phyloP scores from a whole-genome alignment of 92 coral and sea anemone species.

The Metridium senile region DNA sequence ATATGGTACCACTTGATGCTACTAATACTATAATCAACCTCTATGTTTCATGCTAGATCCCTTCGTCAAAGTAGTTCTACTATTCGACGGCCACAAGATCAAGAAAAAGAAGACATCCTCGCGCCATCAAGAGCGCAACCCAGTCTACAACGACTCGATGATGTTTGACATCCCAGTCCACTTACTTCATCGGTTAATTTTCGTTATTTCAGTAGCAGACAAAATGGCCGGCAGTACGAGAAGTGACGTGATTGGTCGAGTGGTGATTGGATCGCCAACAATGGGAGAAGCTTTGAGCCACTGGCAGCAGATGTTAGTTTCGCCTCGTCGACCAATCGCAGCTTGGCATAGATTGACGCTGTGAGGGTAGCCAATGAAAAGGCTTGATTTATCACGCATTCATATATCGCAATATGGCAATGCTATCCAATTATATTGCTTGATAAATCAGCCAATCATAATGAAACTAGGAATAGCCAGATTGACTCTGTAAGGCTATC shows the following conservation, averaged over 20 bases:
- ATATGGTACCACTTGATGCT: too few relatives aligned
- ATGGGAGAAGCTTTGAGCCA: conserved; percentile 88
- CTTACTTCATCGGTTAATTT: conserved; percentile 80
- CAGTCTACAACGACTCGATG: conserved; percentile 97
- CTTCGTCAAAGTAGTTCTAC: conserved; percentile 87
- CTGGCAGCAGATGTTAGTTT: conserved; percentile 95
- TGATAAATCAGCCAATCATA: too few relatives aligned
- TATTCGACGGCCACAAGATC: conserved; percentile 90
- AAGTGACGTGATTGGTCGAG: conserved; percentile 95
- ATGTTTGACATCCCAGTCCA: conserved; percentile 89
- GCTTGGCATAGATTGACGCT: conserved; percentile 90
- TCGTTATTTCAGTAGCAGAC: conserved; percentile 93
- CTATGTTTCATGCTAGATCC: conserved; percentile 63
- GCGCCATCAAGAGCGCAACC: conserved; percentile 80
- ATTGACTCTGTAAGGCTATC: too few relatives aligned
- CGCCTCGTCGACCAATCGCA: conserved; percentile 93
- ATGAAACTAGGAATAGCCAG: too few relatives aligned
- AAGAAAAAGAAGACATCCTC: conserved; percentile 92
- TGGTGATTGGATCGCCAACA: conserved; percentile 93
- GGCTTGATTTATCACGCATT: too few relatives aligned
- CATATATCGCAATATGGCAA: too few relatives aligned
- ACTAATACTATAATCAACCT: too few relatives aligned
- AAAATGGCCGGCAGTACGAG: conserved; percentile 73
- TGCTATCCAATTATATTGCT: too few relatives aligned
- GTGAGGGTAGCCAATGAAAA: conserved; percentile 5